Evolutionary conservation across 2,113 vertebrate species (phyloP).

Genomic region (Agapornis roseicollis): DNA sequence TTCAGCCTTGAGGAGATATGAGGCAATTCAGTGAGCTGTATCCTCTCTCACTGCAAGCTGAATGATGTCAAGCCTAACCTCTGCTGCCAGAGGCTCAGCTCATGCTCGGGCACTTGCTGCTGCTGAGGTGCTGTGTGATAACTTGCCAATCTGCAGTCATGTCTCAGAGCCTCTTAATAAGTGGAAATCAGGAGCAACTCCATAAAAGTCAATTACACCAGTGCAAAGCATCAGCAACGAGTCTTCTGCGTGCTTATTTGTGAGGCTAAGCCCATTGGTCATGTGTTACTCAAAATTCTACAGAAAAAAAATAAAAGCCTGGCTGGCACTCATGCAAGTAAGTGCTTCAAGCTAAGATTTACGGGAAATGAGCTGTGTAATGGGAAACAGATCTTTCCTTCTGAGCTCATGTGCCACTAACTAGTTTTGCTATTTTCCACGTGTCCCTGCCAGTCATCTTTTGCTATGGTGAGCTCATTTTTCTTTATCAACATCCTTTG

Average conservation of each 20-base stretch:
- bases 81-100: not conserved
- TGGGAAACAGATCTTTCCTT: constrained; percentile 8
- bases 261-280: not conserved
- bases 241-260: not conserved
- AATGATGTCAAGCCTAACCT: not conserved
- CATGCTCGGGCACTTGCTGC: not conserved
- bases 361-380: constrained; percentile 15
- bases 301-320: not conserved
- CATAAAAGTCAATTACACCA: not conserved
- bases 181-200: not conserved
- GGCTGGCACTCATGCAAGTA: not conserved
- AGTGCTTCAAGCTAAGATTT: constrained; percentile 3
- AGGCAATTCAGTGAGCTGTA: not conserved
- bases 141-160: not conserved
- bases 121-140: not conserved
- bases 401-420: not conserved
- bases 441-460: not conserved
- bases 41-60: not conserved
- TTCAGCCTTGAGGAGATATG: not conserved
- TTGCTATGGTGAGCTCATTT: not conserved
- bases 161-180: not conserved
- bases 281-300: not conserved
- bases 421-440: not conserved
- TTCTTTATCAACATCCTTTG: not conserved
- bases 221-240: not conserved